Evolutionary conservation across 2,888 invertebrate species (phyloP), one percentile per base, ranked within the genome.

Genomic region (Homarus gammarus): DNA sequence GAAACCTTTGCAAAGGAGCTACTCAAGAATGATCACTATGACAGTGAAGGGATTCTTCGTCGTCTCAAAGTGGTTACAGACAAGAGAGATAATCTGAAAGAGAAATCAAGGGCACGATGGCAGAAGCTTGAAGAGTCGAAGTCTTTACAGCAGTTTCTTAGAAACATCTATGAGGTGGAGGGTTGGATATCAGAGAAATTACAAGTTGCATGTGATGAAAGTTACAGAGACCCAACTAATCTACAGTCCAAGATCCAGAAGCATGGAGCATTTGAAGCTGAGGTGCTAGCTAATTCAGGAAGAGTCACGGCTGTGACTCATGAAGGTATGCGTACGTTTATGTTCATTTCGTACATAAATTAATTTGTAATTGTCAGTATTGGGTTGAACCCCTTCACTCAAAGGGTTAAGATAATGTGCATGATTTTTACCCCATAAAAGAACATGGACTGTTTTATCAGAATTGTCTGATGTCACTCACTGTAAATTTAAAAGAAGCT

Each of bases 161-260:
- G 97, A 3, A 97, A 97, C 93, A 95, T 98, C 85, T 96, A 96
- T 93, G 98, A 98, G 94, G 97, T 98, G 92, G 96, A 97, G 93
- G 96, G 97, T 68, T 99, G 99, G 99, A 95, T 99, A 92, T 96
- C 96, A 92, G 97, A 98, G 93, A 99, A 99, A 94, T 96, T 98
- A 93, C 98, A 99, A 94, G 96, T 98, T 10, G 99, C 99, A 0
- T 95, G 95, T 87, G 99, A 99, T 93, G 99, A 98, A 93, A 98
- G 96, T 93, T 99, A 98, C 94, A 95, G 98, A 85, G 99, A 99
- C 93, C 96, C 98, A 0, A 97, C 97, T n/a, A 99, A 99, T 94
- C 95, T 99, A n/a, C 98, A 98, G 93, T 97, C 97, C 93, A 99
- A 99, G 94, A 97, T 98, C 44, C 98, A 99, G 94, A 98, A 98